Evolutionary conservation across 2,888 invertebrate species (phyloP), one percentile per base, ranked within the genome.

Genomic region (Machimus atricapillus): DNA sequence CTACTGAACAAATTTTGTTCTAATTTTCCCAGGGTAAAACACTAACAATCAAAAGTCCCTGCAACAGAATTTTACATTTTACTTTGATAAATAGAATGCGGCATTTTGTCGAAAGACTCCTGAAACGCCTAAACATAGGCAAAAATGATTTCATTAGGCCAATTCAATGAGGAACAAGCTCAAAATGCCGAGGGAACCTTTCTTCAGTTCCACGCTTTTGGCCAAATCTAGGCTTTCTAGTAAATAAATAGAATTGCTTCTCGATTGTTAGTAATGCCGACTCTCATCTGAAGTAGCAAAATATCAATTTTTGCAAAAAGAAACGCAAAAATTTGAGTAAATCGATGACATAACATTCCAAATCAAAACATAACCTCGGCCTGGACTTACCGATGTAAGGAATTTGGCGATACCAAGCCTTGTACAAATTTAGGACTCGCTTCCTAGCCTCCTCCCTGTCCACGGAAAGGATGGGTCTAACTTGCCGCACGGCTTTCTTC

Each of bases 381-480:
- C 6, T 16, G 19, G 88, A 94, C 95, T 94, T 94, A 98, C 98
- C 95, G 90, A 98, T 94, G 91, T 96, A 96, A 8, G 98, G 98
- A 88, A 98, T 94, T 93, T 98, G 97, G 89, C 98, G 95, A 93
- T 96, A 97, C 98, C 98, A 99, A 87, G 98, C 96, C 93, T 96
- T 97, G 93, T 98, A 99, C 87, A 99, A 94, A 92, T 95, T 97
- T 9, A 98, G 91, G 1, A 97, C 98, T 92, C 98, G 94, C 91
- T 94, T 94, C 90, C 95, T 95, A 1, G 98, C 98, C 92, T 98
- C 98, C 4, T 93, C 93, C 74, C 93, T 93, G 91, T 96, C 95
- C 85, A 96, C 90, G 0, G 98, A 98, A 89, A 98, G 94, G 90
- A 99, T 94, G 43, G 98, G 98, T 91, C 96, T 96, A 43, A 97